Evolutionary conservation across 2,797 vertebrate genomes (phyloP).

Genomic region (Chiroxiphia lanceolata): DNA sequence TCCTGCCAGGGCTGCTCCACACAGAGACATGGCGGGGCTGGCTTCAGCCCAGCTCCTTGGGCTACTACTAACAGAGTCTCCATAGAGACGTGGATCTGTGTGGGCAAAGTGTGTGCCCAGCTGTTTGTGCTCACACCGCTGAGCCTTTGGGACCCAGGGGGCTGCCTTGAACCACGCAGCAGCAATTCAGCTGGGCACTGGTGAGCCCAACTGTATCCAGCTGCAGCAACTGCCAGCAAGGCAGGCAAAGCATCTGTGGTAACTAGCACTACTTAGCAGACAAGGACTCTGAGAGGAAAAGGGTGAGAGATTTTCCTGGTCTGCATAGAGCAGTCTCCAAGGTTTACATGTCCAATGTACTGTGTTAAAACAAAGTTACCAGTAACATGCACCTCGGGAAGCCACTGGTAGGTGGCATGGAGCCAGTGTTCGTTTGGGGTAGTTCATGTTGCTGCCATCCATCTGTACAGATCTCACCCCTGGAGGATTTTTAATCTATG

Average conservation of each 20-base stretch:
- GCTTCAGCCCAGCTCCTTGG: neutral
- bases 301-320: neutral
- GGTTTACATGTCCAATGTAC: neutral
- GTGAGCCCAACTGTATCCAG: too few relatives aligned
- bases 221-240: neutral
- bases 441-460: neutral
- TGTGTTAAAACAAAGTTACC: neutral
- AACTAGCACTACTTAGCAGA: neutral
- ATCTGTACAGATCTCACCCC: neutral
- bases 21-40: accelerated
- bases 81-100: neutral
- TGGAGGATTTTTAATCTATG: neutral
- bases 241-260: accelerated
- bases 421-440: neutral
- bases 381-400: neutral
- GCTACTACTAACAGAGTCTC: neutral
- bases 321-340: neutral
- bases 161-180: neutral
- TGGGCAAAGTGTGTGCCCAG: neutral
- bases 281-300: neutral
- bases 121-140: accelerated
- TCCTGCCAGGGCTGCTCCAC: neutral
- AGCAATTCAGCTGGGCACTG: neutral
- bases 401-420: neutral
- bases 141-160: neutral